phyloP scores from a whole-genome alignment of 1,140 invertebrate genomes.

The Eufriesea mexicana region DNA sequence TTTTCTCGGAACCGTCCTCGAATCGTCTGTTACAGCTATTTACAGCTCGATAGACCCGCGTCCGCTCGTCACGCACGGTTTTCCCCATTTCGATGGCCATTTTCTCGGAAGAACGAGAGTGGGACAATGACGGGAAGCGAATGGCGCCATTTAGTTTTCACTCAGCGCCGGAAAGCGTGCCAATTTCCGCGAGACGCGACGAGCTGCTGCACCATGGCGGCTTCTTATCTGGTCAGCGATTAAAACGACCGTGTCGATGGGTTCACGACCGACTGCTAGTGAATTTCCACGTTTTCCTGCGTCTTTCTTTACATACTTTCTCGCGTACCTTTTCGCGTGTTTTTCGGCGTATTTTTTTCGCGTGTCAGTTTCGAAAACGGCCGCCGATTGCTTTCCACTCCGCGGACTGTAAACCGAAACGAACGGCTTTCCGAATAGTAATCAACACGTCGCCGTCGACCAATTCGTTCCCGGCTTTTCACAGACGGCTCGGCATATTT shows the following conservation, averaged over 20 bases:
- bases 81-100: not conserved
- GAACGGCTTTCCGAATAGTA: constrained; percentile 5
- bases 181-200: constrained; percentile 23
- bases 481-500: not conserved
- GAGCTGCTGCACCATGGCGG: not conserved
- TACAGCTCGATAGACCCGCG: too few species aligned
- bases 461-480: not conserved
- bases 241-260: constrained; percentile 54
- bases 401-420: constrained; percentile 8
- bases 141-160: constrained; percentile 13
- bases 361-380: constrained; percentile 12
- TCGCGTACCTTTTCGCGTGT: too few species aligned
- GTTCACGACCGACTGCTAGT: not conserved
- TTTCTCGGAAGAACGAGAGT: not conserved
- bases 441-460: constrained; percentile 29
- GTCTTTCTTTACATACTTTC: too few species aligned
- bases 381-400: constrained; percentile 42
- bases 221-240: constrained; percentile 27
- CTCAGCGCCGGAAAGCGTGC: constrained; percentile 24
- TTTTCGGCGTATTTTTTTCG: too few species aligned
- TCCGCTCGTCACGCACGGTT: not conserved
- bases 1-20: not conserved
- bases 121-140: not conserved
- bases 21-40: too few species aligned
- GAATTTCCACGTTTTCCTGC: too few species aligned